phyloP scores from a whole-genome alignment of 2,888 invertebrate genomes.

The Schizotus pectinicornis region DNA sequence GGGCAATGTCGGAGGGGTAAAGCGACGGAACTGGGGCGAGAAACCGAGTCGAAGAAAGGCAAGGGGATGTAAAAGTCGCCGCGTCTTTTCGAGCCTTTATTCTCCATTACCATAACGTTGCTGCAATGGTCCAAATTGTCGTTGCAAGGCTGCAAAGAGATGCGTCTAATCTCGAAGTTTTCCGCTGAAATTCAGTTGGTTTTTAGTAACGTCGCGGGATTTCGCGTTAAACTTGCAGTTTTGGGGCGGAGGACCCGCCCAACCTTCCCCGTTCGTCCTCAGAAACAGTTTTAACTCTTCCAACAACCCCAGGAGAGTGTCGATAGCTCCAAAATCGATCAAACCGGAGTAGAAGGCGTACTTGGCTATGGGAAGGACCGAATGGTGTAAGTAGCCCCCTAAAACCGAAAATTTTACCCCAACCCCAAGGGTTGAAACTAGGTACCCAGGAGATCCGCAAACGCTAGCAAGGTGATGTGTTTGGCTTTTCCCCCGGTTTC shows the following conservation, averaged over 20 bases:
- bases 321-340: slow-evolving; percentile 62
- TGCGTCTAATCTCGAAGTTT: slow-evolving; percentile 21
- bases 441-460: slow-evolving; percentile 52
- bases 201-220: no score
- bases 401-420: not conserved
- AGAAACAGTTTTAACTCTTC: slow-evolving; percentile 65
- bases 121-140: slow-evolving; percentile 33
- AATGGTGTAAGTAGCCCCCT: slow-evolving; percentile 68
- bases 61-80: slow-evolving; percentile 54
- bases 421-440: not conserved
- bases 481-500: slow-evolving; percentile 49
- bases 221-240: slow-evolving; percentile 17
- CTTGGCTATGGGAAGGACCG: slow-evolving; percentile 66
- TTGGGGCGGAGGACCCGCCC: slow-evolving; percentile 56
- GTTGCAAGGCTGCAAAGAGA: slow-evolving; percentile 10
- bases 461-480: slow-evolving; percentile 52
- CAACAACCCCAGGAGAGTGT: slow-evolving; percentile 64
- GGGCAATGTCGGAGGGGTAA: slow-evolving; percentile 63
- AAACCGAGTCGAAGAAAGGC: slow-evolving; percentile 66
- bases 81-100: slow-evolving; percentile 29
- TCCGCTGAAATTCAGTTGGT: no score
- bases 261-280: slow-evolving; percentile 65
- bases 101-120: slow-evolving; percentile 29
- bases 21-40: slow-evolving; percentile 64
- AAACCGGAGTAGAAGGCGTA: slow-evolving; percentile 69